Base-by-base conservation (phyloP, 2,888 invertebrate species). In the Acanthoscelides obtectus region DNA sequence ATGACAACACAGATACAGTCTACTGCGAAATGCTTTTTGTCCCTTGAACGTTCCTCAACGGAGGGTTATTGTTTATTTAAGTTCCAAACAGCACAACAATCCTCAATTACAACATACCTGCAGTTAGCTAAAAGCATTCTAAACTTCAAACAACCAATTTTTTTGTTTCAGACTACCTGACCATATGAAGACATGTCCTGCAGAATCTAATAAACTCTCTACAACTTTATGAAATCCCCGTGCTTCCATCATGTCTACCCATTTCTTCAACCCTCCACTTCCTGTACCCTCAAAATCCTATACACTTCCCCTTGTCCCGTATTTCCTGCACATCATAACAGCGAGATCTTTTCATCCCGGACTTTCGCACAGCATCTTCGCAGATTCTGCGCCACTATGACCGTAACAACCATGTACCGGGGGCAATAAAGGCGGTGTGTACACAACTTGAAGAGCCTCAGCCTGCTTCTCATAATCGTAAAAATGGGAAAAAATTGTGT, bases 331-430 rank as follows among this genome's bases (percentile, higher is more conserved):
- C 69, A 71, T 66, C 64, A 69, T 71, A 45, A 66, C 22, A 63
- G 25, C 69, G 71, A 71, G 69, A 71, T 69, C 71, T 71, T 69
- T 69, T 71, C 65, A 66, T 71, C 67, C 71, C 20, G 27, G 68
- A 45, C 8, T 45, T 45, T 45, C 45, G 45, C 45, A 6, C 1
- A 17, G 17, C 45, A 45, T 45, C 45, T 12, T 17, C 17, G 45
- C 3, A 45, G 5, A 45, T 45, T 45, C 45, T 45, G 12, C 45
- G 12, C 45, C 45, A 45, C 45, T 45, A 45, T 17, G 17, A 12
- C 45, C 45, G 6, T 45, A 45, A 45, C 45, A 45, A 45, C 45
- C 45, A 12, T 45, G 45, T 45, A 45, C 45, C 45, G 45, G 45
- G 45, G 45, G 45, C 45, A 45, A 45, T 45, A 45, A 45, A 45